Percentiles rank a stretch among this genome's conserved stretches.
These are phyloP conservation scores for Cosmorhoe ocellata DNA, from an alignment of 2,888 invertebrate species.

Conservation along the genomic window DNA sequence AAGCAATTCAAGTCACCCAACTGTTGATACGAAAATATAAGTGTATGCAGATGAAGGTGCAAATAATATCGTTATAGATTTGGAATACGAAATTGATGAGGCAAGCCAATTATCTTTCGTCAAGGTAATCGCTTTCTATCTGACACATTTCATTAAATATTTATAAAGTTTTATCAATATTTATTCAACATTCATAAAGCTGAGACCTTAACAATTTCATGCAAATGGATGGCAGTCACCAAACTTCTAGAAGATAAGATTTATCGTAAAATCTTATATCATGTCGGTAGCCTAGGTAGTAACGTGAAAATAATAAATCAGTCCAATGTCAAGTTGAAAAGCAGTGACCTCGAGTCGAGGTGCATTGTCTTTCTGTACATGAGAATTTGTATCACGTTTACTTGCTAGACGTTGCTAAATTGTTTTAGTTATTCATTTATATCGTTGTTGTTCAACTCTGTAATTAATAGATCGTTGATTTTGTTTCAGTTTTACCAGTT, in stretches of 20 bases:
- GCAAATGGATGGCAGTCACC: too few relatives aligned
- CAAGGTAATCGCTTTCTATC: too few relatives aligned
- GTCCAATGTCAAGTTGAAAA: conserved; percentile 56
- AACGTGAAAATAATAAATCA: conserved; percentile 28
- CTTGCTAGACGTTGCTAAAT: conserved; percentile 16
- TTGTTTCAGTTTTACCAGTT: conserved; percentile 71
- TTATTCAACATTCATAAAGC: too few relatives aligned
- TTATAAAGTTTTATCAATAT: too few relatives aligned
- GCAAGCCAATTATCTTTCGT: too few relatives aligned
- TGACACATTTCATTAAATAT: too few relatives aligned
- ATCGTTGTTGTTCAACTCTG: not conserved
- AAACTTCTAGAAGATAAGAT: too few relatives aligned
- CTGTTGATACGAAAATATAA: not conserved
- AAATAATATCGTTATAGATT: too few relatives aligned
- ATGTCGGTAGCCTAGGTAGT: not conserved
- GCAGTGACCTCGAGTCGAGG: conserved; percentile 44
- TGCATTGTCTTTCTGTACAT: conserved; percentile 46
- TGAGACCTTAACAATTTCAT: too few relatives aligned
- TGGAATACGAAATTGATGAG: too few relatives aligned
- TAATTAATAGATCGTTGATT: conserved; percentile 21
- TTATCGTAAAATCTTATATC: too few relatives aligned
- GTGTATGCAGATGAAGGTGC: conserved; percentile 1
- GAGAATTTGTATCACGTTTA: conserved; percentile 40
- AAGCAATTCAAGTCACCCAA: conserved; percentile 36
- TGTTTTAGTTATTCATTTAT: conserved; percentile 2